Evolutionary conservation across 2,113 vertebrate genomes (phyloP).

Genomic region (Alaudala cheleensis): DNA sequence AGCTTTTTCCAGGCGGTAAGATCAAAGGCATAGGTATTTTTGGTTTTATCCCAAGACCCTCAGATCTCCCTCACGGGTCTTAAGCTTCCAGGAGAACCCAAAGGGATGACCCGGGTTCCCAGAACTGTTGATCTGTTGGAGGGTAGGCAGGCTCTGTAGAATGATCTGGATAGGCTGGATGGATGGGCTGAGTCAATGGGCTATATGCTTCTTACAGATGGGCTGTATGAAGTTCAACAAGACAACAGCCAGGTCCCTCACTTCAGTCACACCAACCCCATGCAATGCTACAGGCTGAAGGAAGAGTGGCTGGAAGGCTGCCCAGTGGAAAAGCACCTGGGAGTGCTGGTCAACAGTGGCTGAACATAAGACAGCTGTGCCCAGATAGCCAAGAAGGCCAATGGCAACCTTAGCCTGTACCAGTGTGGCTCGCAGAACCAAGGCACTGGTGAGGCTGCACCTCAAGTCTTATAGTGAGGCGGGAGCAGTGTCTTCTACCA

Average conservation of each 20-base stretch:
- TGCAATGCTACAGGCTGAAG: no score
- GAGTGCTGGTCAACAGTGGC: neutral
- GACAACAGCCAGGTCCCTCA: neutral
- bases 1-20: no score
- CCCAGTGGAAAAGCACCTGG: neutral
- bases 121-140: neutral
- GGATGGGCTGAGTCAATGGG: neutral
- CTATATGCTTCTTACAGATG: no score
- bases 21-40: no score
- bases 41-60: no score
- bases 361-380: neutral
- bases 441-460: fast-evolving
- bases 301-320: neutral
- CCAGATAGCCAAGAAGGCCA: neutral
- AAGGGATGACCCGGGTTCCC: no score
- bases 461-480: neutral
- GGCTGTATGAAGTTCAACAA: neutral
- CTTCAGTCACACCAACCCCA: neutral
- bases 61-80: no score
- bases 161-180: neutral
- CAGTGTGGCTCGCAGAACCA: neutral
- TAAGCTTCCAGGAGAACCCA: no score
- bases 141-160: neutral
- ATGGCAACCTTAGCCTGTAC: neutral
- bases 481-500: neutral